Percentiles rank a stretch among this genome's conserved stretches.
Conservation (phyloP, 2,113 vertebrate genomes). For the Dipodomys ordii region DNA sequence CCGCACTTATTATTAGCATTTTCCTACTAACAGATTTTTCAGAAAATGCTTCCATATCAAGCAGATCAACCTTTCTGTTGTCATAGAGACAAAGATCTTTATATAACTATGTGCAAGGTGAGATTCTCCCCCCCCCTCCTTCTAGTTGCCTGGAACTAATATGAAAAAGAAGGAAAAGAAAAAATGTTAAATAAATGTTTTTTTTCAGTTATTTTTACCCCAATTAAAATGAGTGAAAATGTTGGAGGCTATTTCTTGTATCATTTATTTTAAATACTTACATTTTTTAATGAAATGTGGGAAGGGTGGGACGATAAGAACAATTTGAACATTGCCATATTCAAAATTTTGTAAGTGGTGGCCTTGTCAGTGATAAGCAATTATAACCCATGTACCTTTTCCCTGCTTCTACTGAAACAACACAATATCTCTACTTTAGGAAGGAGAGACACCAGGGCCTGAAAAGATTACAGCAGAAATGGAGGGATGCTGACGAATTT, state of each 20-base stretch:
- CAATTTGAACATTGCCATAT: constrained; percentile 41
- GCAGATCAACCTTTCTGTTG: constrained; percentile 81
- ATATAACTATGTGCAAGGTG: constrained; percentile 77
- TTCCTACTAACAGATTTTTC: constrained; percentile 77
- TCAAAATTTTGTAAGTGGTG: constrained; percentile 50
- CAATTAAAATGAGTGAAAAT: constrained; percentile 51
- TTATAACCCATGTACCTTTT: not conserved
- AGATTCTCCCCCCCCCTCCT: not conserved
- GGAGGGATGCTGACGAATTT: not conserved
- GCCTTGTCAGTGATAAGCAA: constrained; percentile 33
- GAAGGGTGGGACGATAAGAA: not conserved
- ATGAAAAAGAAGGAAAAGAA: constrained; percentile 45
- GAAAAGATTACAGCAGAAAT: not conserved
- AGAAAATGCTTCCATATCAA: constrained; percentile 77
- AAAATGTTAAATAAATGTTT: constrained; percentile 27
- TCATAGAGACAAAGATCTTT: constrained; percentile 84
- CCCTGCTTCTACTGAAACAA: constrained; percentile 20
- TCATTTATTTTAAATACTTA: constrained; percentile 55
- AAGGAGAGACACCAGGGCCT: not conserved
- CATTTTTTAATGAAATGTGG: constrained; percentile 59
- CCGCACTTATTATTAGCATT: constrained; percentile 78
- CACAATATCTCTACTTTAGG: constrained; percentile 7
- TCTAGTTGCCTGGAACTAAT: constrained; percentile 70
- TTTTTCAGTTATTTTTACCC: constrained; percentile 14
- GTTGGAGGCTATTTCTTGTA: constrained; percentile 17